Conservation (phyloP, 2,797 vertebrate genomes). For the Crypturellus tataupa region DNA sequence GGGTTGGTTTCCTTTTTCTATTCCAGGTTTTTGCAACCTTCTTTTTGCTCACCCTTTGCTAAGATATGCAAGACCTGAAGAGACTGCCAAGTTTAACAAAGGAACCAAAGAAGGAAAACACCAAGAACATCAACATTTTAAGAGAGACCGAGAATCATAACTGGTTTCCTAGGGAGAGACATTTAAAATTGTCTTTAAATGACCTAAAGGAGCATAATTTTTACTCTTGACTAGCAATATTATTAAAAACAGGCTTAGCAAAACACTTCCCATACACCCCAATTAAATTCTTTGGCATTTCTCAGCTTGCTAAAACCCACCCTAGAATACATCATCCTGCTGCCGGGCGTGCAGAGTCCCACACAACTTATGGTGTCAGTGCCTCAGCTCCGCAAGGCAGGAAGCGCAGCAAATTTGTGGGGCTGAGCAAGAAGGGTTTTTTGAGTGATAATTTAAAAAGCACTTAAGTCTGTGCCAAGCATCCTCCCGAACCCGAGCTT, state of each 20-base stretch:
- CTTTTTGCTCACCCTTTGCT: not conserved
- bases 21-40: not conserved
- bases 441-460: conserved; percentile 41
- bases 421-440: conserved; percentile 47
- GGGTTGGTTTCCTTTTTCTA: not conserved
- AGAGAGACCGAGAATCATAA: not conserved
- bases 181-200: not conserved
- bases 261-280: conserved; percentile 11
- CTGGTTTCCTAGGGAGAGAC: not conserved
- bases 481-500: conserved; percentile 44
- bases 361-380: conserved; percentile 63
- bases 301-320: conserved; percentile 54
- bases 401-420: conserved; percentile 53
- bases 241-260: conserved; percentile 38
- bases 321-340: conserved; percentile 54
- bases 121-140: not conserved
- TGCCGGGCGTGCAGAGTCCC: conserved; percentile 57
- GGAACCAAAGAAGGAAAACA: not conserved
- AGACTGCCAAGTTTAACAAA: not conserved
- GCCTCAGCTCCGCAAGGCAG: conserved; percentile 61
- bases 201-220: conserved; percentile 3
- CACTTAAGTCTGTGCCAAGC: conserved; percentile 41
- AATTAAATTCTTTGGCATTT: conserved; percentile 68
- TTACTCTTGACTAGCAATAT: not conserved
- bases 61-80: not conserved